Base-by-base conservation (phyloP, 2,888 invertebrate species). In the Invenusta paracnida region DNA sequence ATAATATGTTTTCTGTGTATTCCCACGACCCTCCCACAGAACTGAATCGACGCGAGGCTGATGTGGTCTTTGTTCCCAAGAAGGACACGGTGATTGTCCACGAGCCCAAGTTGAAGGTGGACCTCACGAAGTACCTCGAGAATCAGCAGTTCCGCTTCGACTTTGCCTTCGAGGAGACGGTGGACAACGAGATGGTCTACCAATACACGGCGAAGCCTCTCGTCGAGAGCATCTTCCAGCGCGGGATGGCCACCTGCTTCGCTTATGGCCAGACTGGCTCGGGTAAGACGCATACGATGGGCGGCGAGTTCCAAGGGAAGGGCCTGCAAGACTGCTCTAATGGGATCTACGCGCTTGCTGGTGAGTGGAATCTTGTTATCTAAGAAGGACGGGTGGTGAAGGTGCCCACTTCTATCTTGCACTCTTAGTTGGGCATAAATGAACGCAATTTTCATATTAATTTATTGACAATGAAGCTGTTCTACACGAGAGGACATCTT, bases 251-350 rank as follows among this genome's bases (percentile, higher is more conserved):
- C 29, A 99, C 99, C 29, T 99, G 99, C 92, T 99, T 99, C 93
- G 98, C 99, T 0, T 99, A 99, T 92, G 99, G 99, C 85, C 99
- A 99, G 92, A 99, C 98, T 0, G 99, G 98, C 82, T 96, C 96
- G 90, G 93, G 93, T 94, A 97, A 91, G 95, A 99, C 93, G 94
- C 98, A 89, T 90, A 99, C 98, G 67, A 99, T 99, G 98, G 98
- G 98, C 81, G 98, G 98, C n/a, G 97, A 93, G 87, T 93, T 98
- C 95, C 91, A 95, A 94, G 93, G 96, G 95, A 87, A 97, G 95
- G 91, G 91, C 27, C 93, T 95, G 88, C 98, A 98, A 92, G 97
- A 98, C 93, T 97, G 96, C 92, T 88, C 91, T 0, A 92, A 91
- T 87, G 99, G 98, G 88, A 97, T 99, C 88, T 99, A 99, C 92